phyloP scores from a whole-genome alignment of 2,888 invertebrate species.

The Phymatocera aterrima region DNA sequence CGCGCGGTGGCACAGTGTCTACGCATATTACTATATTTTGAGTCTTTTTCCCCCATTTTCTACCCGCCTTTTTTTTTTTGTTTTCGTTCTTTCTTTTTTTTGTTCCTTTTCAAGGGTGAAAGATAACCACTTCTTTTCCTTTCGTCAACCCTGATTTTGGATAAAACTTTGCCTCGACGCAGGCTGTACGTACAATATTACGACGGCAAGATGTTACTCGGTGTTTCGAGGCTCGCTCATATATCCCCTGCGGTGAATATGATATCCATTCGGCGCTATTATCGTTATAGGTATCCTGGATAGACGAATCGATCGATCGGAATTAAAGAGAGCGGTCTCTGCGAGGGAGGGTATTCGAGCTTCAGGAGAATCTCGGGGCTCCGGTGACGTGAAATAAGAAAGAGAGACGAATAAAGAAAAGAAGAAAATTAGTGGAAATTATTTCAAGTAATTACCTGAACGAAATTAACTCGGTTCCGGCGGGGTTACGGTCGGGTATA shows the following conservation, averaged over 20 bases:
- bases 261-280: not conserved
- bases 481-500: not conserved
- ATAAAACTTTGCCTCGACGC: not conserved
- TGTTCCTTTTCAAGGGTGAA: no score
- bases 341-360: slow-evolving; percentile 13
- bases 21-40: not conserved
- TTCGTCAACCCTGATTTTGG: not conserved
- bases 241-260: not conserved
- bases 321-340: slow-evolving; percentile 5
- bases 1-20: slow-evolving; percentile 1
- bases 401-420: not conserved
- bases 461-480: slow-evolving; percentile 4
- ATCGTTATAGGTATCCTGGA: not conserved
- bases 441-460: slow-evolving; percentile 40
- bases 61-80: not conserved
- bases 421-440: slow-evolving; percentile 5
- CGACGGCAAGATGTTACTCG: not conserved
- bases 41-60: no score
- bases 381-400: not conserved
- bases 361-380: not conserved
- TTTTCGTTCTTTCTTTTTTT: not conserved
- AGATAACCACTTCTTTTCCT: not conserved
- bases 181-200: not conserved
- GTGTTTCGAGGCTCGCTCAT: no score
- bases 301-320: not conserved